Evolutionary conservation across 2,888 invertebrate genomes (phyloP).

Genomic region (Isoperla grammatica): DNA sequence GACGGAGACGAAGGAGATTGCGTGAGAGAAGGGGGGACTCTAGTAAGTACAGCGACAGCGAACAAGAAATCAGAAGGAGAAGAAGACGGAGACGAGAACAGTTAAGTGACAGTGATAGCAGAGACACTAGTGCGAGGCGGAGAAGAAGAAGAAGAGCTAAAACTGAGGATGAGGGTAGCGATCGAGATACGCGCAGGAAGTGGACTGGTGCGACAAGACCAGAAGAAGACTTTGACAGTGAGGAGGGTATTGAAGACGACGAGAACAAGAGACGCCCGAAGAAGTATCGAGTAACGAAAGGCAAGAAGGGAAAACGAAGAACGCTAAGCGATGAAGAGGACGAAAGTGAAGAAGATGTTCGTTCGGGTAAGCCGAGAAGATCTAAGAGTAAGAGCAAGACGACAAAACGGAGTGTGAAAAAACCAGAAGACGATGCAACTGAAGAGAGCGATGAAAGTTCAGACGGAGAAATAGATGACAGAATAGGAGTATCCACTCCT

Average conservation of each 20-base stretch:
- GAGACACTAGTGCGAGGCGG: conserved; percentile 18
- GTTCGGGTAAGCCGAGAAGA: conserved; percentile 15
- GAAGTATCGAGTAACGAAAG: conserved; percentile 1
- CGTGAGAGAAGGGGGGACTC: conserved; percentile 30
- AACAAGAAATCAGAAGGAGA: conserved; percentile 14
- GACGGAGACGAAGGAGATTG: conserved; percentile 35
- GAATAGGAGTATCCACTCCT: background rate
- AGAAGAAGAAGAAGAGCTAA: conserved; percentile 22
- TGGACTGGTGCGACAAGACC: conserved; percentile 12
- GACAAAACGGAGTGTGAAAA: conserved; percentile 11
- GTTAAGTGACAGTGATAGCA: conserved; percentile 1
- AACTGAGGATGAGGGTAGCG: conserved; percentile 14
- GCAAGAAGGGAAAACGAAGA: conserved; percentile 10
- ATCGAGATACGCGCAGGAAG: conserved; percentile 11
- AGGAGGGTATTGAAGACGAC: background rate
- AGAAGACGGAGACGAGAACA: background rate
- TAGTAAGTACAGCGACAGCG: conserved; percentile 14
- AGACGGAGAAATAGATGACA: conserved; percentile 8
- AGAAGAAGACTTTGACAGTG: conserved; percentile 7
- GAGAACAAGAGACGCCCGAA: conserved; percentile 12
- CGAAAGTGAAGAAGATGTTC: conserved; percentile 8
- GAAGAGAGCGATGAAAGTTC: conserved; percentile 7
- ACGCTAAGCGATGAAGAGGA: conserved; percentile 7
- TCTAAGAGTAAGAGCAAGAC: conserved; percentile 20
- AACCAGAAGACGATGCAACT: background rate